Conservation (phyloP, 1,140 invertebrate genomes). For the Lanistes nyassanus region DNA sequence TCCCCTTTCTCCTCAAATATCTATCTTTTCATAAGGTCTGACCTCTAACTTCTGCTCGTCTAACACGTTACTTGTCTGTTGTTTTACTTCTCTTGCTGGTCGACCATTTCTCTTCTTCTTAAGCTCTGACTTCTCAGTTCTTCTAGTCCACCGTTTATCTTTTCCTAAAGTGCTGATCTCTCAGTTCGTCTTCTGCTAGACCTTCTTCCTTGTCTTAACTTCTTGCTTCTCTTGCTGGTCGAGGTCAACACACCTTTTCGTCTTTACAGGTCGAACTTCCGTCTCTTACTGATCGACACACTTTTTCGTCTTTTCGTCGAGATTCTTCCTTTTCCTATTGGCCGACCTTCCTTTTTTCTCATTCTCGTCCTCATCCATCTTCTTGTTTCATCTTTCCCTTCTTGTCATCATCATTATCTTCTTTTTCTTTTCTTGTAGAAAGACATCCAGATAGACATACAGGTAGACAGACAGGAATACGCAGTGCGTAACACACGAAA, state of each 20-base stretch:
- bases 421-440: not conserved
- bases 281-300: not conserved
- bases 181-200: not conserved
- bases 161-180: too few relatives aligned
- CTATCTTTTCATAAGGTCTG: too few relatives aligned
- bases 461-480: not conserved
- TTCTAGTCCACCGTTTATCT: not conserved
- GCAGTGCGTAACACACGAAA: too few relatives aligned
- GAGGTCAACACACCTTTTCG: not conserved
- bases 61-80: too few relatives aligned
- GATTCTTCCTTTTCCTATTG: conserved; percentile 1
- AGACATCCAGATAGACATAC: conserved; percentile 3
- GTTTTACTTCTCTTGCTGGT: not conserved
- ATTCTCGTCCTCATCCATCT: not conserved
- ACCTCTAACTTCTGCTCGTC: too few relatives aligned
- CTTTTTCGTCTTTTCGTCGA: not conserved
- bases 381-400: not conserved
- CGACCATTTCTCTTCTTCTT: not conserved
- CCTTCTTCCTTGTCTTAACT: not conserved
- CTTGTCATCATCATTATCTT: not conserved
- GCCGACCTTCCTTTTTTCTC: not conserved
- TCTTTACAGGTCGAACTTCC: not conserved
- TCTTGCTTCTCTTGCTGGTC: not conserved
- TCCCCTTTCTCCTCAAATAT: too few relatives aligned
- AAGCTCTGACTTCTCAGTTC: not conserved